Evolutionary conservation across 1,140 invertebrate species (phyloP), one percentile per base, ranked within the genome.

Genomic region (Proales similis): DNA sequence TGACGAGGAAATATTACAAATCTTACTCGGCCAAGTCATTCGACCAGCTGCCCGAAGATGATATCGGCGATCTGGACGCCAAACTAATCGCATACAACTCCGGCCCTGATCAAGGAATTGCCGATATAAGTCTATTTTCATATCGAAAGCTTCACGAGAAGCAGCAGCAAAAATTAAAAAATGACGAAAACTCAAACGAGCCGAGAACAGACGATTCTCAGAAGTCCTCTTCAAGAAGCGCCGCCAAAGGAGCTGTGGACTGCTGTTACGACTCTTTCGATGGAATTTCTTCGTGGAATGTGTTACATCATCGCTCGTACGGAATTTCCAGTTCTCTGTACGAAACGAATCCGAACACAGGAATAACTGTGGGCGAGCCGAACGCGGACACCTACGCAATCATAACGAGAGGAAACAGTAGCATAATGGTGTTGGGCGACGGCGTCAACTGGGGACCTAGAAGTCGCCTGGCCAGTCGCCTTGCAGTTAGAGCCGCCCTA

Each of bases 381-480:
- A 86, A 92, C 65, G 89, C 89, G 12, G 89, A 92, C 77, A 85
- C 87, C 67, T 92, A 88, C 78, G 88, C 85, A 2, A 78, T 92
- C 38, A 83, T 87, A 65, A 82, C 85, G 3, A 78, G 87, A 36
- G 80, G 81, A 42, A 86, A 90, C 73, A 86, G 83, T 64, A 84
- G 85, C 3, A 82, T 90, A 63, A 76, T 92, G 68, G 84, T 85
- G 29, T 79, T 93, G 43, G 90, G 88, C 11, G 89, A 92, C 79
- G 89, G 90, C 32, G 89, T 92, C 0, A 92, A 93, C 77, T 92
- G 89, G 89, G 89, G 89, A 47, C 83, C 87, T 69, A 88, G 87
- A 68, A 86, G 88, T 27, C 81, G 85, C 49, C 77, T 91, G 51
- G 88, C 88, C n/a, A 87, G 88, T 6, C 79, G 87, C 64, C 87